These are phyloP conservation scores for Drosophila bocki DNA, from an alignment of 1,140 invertebrate species.

Conservation along the genomic window DNA sequence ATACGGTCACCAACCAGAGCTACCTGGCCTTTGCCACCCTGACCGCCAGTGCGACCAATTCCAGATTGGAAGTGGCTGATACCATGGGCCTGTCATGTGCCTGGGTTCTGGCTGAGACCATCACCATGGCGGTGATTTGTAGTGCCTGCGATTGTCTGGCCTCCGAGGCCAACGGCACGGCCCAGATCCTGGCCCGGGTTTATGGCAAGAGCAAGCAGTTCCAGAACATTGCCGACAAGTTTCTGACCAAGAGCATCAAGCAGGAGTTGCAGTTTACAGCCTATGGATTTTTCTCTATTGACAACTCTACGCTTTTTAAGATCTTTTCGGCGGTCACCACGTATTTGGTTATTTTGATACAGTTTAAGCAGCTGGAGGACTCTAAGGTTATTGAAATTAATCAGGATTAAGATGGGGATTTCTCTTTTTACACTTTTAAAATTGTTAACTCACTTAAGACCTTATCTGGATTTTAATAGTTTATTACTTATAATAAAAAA, in stretches of 20 bases:
- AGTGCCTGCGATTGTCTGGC: constrained; percentile 69
- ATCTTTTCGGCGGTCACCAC: constrained; percentile 83
- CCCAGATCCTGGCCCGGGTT: constrained; percentile 74
- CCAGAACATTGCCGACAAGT: constrained; percentile 83
- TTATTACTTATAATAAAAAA: background rate
- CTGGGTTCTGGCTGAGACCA: constrained; percentile 66
- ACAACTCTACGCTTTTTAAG: constrained; percentile 83
- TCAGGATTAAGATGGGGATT: background rate
- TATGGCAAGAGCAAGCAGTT: constrained; percentile 79
- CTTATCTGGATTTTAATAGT: background rate
- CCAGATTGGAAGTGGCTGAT: constrained; percentile 26
- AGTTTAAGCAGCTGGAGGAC: constrained; percentile 82
- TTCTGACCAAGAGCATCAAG: constrained; percentile 82
- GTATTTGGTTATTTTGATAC: constrained; percentile 80
- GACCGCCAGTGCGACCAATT: constrained; percentile 21
- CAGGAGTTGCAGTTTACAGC: constrained; percentile 82
- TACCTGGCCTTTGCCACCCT: constrained; percentile 69
- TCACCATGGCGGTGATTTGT: constrained; percentile 63
- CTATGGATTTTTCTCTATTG: constrained; percentile 82
- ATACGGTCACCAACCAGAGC: constrained; percentile 74
- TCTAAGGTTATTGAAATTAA: constrained; percentile 66
- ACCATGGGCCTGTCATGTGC: constrained; percentile 66
- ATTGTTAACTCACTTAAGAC: background rate
- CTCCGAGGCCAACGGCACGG: constrained; percentile 70
- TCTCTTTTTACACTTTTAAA: background rate